Percentiles rank a stretch among this genome's conserved stretches.
Evolutionary conservation across 2,113 vertebrate genomes (phyloP).

Genomic region (Dicerorhinus sumatrensis): DNA sequence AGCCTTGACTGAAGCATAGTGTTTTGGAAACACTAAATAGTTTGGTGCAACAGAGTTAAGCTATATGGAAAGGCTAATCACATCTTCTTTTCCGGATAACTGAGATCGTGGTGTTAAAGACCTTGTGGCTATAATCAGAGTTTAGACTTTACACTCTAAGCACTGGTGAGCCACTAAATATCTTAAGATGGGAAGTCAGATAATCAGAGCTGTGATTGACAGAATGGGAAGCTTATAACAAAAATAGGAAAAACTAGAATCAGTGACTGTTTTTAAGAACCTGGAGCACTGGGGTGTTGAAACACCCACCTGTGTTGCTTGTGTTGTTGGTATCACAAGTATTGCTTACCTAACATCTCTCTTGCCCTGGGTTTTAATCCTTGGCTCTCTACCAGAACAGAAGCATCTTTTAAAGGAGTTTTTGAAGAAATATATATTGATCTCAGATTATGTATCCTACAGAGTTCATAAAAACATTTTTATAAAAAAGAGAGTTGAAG

Average conservation of each 20-base stretch:
- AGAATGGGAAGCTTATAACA: background rate
- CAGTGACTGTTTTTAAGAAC: background rate
- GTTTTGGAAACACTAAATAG: background rate
- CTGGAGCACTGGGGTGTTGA: rapidly evolving
- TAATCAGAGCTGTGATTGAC: background rate
- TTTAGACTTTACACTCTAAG: background rate
- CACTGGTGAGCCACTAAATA: background rate
- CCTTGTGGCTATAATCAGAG: background rate
- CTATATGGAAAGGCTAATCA: background rate
- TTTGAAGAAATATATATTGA: background rate
- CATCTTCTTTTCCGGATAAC: background rate
- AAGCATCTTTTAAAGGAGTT: background rate
- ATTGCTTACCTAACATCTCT: background rate
- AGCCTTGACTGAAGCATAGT: background rate
- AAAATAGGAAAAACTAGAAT: background rate
- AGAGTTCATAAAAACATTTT: background rate
- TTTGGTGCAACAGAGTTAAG: background rate
- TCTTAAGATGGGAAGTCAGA: background rate
- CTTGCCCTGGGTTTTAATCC: background rate
- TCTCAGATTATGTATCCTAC: background rate
- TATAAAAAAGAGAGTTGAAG: background rate
- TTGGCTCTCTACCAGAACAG: background rate
- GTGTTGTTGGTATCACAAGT: background rate
- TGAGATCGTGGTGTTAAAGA: background rate
- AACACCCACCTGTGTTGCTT: background rate